phyloP scores from a whole-genome alignment of 2,113 vertebrate species.

The Manacus vitellinus region DNA sequence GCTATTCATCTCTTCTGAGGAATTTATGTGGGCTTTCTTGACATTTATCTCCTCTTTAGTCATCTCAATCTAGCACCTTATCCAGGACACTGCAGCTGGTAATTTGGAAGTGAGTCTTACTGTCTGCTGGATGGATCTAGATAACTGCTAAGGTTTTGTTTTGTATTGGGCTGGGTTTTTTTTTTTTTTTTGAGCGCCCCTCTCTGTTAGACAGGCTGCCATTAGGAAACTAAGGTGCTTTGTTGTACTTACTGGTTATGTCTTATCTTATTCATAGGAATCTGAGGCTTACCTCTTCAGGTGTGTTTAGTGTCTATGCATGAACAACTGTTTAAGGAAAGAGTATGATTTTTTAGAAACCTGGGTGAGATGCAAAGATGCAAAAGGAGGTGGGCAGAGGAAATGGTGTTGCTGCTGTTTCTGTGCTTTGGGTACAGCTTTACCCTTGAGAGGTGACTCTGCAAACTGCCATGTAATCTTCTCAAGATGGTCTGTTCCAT shows the following conservation, averaged over 20 bases:
- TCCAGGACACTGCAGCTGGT: neutral
- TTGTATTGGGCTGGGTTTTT: neutral
- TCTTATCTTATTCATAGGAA: neutral
- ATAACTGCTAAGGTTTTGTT: neutral
- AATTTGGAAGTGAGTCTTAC: neutral
- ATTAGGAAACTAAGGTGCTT: neutral
- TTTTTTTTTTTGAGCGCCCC: accelerated
- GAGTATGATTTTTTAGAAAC: neutral
- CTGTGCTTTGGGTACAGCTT: neutral
- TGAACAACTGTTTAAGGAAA: neutral
- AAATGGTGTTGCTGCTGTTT: neutral
- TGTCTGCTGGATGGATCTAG: neutral
- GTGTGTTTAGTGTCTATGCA: neutral
- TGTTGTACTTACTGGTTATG: neutral
- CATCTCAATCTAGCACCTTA: neutral
- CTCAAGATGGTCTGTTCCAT: neutral
- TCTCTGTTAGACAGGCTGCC: neutral
- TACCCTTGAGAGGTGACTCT: neutral
- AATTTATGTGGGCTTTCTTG: neutral
- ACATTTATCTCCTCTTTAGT: neutral
- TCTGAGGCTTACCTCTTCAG: neutral
- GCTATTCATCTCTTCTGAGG: neutral
- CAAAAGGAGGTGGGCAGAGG: constrained; percentile 19
- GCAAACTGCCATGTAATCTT: neutral
- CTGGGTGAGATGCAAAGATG: neutral